phyloP scores from a whole-genome alignment of 2,888 invertebrate genomes.

The Drosophila subquinaria region DNA sequence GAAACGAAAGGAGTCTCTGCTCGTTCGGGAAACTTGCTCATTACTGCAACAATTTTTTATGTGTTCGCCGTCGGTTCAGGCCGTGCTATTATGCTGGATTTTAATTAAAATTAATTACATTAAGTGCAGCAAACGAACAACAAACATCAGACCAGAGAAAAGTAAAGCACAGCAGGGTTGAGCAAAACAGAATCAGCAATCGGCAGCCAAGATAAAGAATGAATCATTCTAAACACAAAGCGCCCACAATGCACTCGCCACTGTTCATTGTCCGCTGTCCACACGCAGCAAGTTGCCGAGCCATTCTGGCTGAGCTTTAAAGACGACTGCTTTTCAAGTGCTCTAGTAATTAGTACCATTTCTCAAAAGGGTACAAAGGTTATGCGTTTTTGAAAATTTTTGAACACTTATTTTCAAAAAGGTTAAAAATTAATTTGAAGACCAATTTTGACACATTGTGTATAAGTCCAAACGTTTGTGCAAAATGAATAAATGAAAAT shows the following conservation, averaged over 20 bases:
- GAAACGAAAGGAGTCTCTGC: slow-evolving; percentile 24
- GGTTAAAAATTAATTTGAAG: not conserved
- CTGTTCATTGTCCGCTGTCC: slow-evolving; percentile 10
- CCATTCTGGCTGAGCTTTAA: slow-evolving; percentile 49
- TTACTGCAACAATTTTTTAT: slow-evolving; percentile 71
- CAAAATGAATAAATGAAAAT: not conserved
- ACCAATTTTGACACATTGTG: not conserved
- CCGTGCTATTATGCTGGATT: slow-evolving; percentile 80
- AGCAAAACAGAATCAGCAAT: slow-evolving; percentile 51
- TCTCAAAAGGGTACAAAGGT: not conserved
- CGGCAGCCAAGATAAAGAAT: slow-evolving; percentile 40
- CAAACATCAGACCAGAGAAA: slow-evolving; percentile 38
- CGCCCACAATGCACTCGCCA: slow-evolving; percentile 27
- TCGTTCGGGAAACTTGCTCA: slow-evolving; percentile 68
- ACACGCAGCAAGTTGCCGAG: slow-evolving; percentile 8
- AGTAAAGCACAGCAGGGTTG: slow-evolving; percentile 17
- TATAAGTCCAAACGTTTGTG: not conserved
- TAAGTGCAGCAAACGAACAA: slow-evolving; percentile 82
- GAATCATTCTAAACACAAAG: slow-evolving; percentile 49
- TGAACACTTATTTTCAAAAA: not conserved
- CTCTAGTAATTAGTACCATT: not conserved
- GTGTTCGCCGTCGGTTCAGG: slow-evolving; percentile 32
- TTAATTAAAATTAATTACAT: slow-evolving; percentile 85
- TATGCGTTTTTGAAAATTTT: not conserved
- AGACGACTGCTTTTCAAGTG: not conserved